These are phyloP conservation scores for Cheumatopsyche charites DNA, from an alignment of 1,140 invertebrate species.

Conservation along the genomic window DNA sequence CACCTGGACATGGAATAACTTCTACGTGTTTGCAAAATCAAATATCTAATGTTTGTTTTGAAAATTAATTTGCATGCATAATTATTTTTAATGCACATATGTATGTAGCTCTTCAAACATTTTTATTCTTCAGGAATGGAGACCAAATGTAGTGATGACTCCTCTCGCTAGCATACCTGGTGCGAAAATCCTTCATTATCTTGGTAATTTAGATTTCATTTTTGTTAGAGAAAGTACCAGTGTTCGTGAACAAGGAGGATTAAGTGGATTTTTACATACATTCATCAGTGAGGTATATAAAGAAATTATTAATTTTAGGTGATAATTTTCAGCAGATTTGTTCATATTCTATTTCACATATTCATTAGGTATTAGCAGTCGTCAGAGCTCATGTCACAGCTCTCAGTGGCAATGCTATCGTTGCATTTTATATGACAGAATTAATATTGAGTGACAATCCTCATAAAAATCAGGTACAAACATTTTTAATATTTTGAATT, in stretches of 20 bases:
- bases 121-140: conserved; percentile 64
- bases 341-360: neutral
- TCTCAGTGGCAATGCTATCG: conserved; percentile 94
- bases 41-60: neutral
- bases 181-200: conserved; percentile 79
- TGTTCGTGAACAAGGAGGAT: conserved; percentile 87
- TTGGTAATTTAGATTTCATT: conserved; percentile 94
- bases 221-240: conserved; percentile 94
- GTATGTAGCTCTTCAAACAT: no score
- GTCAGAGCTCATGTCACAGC: conserved; percentile 90
- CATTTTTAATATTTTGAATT: conserved; percentile 15
- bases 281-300: conserved; percentile 83
- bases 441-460: conserved; percentile 88
- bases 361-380: conserved; percentile 73
- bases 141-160: conserved; percentile 84
- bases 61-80: conserved; percentile 38
- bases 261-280: conserved; percentile 92
- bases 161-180: conserved; percentile 83
- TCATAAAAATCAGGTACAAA: conserved; percentile 92
- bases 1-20: conserved; percentile 14
- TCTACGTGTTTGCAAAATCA: neutral
- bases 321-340: neutral
- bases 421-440: conserved; percentile 92
- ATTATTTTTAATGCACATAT: neutral
- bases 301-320: neutral